These are phyloP conservation scores for Salvator merianae DNA, from an alignment of 2,113 vertebrate genomes.

Conservation along the genomic window DNA sequence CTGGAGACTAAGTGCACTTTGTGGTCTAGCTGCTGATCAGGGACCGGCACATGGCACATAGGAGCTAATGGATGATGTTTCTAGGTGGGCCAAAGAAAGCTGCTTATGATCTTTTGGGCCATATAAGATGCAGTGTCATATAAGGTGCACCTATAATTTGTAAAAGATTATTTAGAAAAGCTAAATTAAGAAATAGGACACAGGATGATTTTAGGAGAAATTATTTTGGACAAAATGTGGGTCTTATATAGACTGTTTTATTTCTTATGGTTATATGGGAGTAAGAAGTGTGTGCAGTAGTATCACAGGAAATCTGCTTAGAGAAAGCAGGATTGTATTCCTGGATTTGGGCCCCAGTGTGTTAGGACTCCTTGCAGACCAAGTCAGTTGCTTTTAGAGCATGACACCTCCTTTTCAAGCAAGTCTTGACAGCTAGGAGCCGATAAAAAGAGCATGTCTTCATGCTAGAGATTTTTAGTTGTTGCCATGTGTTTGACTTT, in stretches of 20 bases:
- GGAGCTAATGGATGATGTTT: neutral
- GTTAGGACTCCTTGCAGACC: neutral
- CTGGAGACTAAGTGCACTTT: neutral
- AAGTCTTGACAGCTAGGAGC: constrained; percentile 22
- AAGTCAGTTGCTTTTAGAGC: neutral
- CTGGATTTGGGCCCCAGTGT: neutral
- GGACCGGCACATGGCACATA: neutral
- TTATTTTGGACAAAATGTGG: too few relatives aligned
- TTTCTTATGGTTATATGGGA: too few relatives aligned
- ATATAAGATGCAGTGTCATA: too few relatives aligned
- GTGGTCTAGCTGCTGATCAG: neutral
- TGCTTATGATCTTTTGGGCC: neutral
- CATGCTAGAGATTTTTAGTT: constrained; percentile 58
- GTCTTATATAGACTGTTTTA: too few relatives aligned
- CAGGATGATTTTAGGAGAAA: too few relatives aligned
- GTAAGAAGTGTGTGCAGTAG: too few relatives aligned
- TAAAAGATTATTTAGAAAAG: too few relatives aligned
- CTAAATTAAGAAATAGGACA: too few relatives aligned
- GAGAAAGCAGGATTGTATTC: neutral
- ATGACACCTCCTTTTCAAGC: constrained; percentile 9
- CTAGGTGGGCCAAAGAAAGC: neutral
- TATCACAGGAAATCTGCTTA: too few relatives aligned
- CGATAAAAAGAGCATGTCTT: constrained; percentile 27
- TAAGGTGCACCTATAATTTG: too few relatives aligned
- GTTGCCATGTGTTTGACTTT: constrained; percentile 37